Base-by-base conservation (phyloP, 1,140 invertebrate species). In the Sitodiplosis mosellana region DNA sequence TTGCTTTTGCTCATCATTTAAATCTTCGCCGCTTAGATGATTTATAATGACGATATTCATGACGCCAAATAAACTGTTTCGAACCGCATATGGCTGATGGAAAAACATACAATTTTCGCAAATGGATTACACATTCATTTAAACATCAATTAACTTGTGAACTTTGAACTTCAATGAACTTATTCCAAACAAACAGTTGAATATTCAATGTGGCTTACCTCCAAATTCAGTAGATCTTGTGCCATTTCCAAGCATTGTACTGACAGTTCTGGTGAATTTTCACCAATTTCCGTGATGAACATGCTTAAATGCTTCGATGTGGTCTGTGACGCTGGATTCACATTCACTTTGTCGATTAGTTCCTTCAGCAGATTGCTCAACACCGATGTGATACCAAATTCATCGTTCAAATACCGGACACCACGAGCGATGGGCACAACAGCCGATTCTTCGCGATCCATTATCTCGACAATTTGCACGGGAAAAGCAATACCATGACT, bases 1-100 rank as follows among this genome's bases (percentile, higher is more conserved):
- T 21, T 71, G 64, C 53, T 74, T 74, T 41, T 74, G 65, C 50
- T 79, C 77, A n/a, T 78, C 70, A 27, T 73, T 67, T 10, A 88
- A 63, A 22, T 78, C 70, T 53, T 86, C 83, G 34, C 74, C 74
- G 38, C 73, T 78, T 2, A 90, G 62, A 45, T 78, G 72, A 19
- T 75, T 72, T 4, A 77, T 65, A 1, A 90, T 61, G 18, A 88
- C 74, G 56, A 80, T 78, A 43, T 78, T 80, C 65, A 92, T 75
- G 44, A 89, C 78, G 40, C 77, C 76, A 8, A 92, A 66, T 2
- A 86, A 76, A 57, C 81, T 81, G 59, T 82, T 90, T 47, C 88
- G 74, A 62, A 92, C 72, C 0, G 71, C 66, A 59, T 89, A 87
- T 5, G 80, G 81, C 77, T 86, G 57, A 14, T 64, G 63, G n/a